Percentiles rank a stretch among this genome's conserved stretches.
Conservation (phyloP, 2,113 vertebrate genomes). For the Epinephelus lanceolatus region DNA sequence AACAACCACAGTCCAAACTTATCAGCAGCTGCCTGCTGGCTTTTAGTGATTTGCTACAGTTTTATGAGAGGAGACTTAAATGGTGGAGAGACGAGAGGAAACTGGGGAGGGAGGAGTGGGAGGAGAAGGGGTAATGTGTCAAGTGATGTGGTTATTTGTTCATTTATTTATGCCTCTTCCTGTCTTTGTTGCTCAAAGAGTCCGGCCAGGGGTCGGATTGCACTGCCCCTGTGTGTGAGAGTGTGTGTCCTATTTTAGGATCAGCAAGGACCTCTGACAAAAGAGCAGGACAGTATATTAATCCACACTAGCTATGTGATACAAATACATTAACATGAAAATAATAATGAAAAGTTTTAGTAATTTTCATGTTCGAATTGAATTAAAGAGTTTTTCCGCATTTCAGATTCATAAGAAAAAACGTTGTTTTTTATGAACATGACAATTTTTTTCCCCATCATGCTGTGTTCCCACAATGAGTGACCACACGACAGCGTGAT, state of each 20-base stretch:
- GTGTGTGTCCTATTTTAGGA: constrained; percentile 32
- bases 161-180: constrained; percentile 83
- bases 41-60: neutral
- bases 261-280: neutral
- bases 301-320: neutral
- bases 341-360: neutral
- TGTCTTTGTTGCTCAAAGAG: constrained; percentile 79
- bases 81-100: constrained; percentile 31
- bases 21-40: neutral
- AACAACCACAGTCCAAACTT: neutral
- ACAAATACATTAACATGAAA: neutral
- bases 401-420: too few relatives aligned
- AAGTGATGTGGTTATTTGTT: constrained; percentile 74
- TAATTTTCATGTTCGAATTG: too few relatives aligned
- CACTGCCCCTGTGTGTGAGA: constrained; percentile 19
- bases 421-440: too few relatives aligned
- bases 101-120: neutral
- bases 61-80: constrained; percentile 9
- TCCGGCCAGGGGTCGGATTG: constrained; percentile 55
- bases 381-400: neutral
- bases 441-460: too few relatives aligned
- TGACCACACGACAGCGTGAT: too few relatives aligned
- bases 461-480: too few relatives aligned
- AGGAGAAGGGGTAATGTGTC: constrained; percentile 39
- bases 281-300: neutral